phyloP scores from a whole-genome alignment of 2,888 invertebrate species.

The Drosophila robusta region DNA sequence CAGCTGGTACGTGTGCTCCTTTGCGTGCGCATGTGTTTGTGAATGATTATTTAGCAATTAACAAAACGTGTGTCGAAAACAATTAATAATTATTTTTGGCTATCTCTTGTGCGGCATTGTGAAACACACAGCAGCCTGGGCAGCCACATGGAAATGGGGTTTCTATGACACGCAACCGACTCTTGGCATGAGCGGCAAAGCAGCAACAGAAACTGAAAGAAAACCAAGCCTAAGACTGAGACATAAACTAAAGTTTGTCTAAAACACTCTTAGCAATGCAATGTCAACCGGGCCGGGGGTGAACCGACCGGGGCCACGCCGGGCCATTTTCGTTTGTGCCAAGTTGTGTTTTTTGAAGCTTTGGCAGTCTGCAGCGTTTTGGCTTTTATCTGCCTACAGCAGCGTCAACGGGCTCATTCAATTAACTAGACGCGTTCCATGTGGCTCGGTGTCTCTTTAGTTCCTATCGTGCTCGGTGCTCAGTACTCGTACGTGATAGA shows the following conservation, averaged over 20 bases:
- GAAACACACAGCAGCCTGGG: constrained; percentile 33
- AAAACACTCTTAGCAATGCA: constrained; percentile 38
- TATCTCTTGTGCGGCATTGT: constrained; percentile 21
- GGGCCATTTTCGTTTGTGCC: constrained; percentile 1
- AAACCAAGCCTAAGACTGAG: constrained; percentile 7
- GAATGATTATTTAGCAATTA: constrained; percentile 25
- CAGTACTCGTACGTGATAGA: constrained; percentile 50
- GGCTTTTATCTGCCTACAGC: constrained; percentile 42
- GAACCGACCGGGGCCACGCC: constrained; percentile 4
- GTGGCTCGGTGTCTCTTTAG: constrained; percentile 30
- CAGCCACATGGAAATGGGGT: constrained; percentile 59
- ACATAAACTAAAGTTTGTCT: constrained; percentile 9
- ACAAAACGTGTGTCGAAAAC: constrained; percentile 23
- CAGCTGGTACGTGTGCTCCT: constrained; percentile 28
- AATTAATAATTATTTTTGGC: constrained; percentile 26
- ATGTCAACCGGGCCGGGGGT: constrained; percentile 48
- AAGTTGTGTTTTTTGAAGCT: constrained; percentile 15
- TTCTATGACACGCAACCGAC: constrained; percentile 66
- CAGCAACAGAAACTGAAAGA: constrained; percentile 8
- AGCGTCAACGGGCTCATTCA: constrained; percentile 62
- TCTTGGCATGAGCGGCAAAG: constrained; percentile 35
- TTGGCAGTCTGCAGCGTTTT: constrained; percentile 24
- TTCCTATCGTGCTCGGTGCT: constrained; percentile 16
- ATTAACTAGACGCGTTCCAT: constrained; percentile 65
- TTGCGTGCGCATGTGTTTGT: not conserved